These are phyloP conservation scores for Platygyra sinensis DNA, from an alignment of 64 coral and sea anemone species.

Conservation along the genomic window DNA sequence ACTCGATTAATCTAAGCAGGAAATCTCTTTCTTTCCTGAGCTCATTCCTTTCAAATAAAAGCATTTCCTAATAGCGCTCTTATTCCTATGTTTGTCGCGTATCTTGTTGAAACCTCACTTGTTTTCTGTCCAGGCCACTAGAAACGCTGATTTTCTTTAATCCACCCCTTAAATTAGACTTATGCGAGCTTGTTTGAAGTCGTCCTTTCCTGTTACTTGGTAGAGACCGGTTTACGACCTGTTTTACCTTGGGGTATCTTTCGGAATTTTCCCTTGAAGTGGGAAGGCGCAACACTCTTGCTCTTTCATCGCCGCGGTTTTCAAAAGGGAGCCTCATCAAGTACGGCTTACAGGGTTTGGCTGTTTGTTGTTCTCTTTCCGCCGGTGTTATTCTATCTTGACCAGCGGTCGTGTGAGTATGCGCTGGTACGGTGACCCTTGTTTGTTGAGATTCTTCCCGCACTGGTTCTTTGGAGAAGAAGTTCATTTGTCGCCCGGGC, in stretches of 20 bases:
- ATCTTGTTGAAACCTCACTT: not conserved
- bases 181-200: not conserved
- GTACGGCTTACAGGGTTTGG: not conserved
- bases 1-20: not conserved
- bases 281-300: not conserved
- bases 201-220: not conserved
- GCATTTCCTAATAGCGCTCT: not conserved
- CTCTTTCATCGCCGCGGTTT: not conserved
- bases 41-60: not conserved
- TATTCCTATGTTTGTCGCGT: not conserved
- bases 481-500: not conserved
- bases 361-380: not conserved
- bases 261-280: not conserved
- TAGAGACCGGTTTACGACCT: not conserved
- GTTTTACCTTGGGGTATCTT: not conserved
- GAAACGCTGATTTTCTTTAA: not conserved
- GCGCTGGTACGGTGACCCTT: not conserved
- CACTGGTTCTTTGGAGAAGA: conserved; percentile 2
- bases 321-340: not conserved
- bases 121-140: not conserved
- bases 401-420: not conserved
- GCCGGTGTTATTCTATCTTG: not conserved
- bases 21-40: not conserved
- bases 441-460: not conserved
- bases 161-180: not conserved